These are phyloP conservation scores for Leuciscus idus DNA, from an alignment of 2,113 vertebrate species.

Conservation along the genomic window DNA sequence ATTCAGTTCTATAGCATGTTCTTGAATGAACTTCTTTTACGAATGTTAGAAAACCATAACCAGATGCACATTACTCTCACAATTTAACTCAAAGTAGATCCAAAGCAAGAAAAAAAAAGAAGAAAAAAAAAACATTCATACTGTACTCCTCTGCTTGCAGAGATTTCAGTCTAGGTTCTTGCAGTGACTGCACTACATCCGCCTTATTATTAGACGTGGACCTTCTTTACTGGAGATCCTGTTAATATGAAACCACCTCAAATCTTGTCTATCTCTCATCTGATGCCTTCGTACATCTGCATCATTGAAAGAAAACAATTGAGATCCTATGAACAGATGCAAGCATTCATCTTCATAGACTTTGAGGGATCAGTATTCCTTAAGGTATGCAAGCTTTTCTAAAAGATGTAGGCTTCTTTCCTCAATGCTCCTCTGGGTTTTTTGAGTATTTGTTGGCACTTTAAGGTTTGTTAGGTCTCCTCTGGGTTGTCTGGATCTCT, in stretches of 20 bases:
- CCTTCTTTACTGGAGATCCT: neutral
- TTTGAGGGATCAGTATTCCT: constrained; percentile 13
- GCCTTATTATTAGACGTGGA: neutral
- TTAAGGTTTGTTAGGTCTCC: neutral
- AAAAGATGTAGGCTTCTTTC: neutral
- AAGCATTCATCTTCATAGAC: constrained; percentile 11
- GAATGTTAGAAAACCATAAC: constrained; percentile 1
- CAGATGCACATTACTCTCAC: neutral
- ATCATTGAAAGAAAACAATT: neutral
- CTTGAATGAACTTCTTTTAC: neutral
- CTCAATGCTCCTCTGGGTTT: neutral
- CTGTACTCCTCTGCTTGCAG: neutral
- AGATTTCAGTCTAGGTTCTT: constrained; percentile 5
- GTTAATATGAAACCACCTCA: neutral
- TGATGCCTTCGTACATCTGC: neutral
- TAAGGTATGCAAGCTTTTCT: neutral
- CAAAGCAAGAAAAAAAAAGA: neutral
- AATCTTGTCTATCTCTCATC: neutral
- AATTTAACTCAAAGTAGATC: neutral
- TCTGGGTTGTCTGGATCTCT: neutral
- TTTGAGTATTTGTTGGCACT: neutral
- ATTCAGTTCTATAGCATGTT: neutral
- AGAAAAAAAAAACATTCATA: neutral
- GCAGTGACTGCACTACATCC: neutral
- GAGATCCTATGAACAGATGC: neutral